phyloP scores from a whole-genome alignment of 2,113 vertebrate species.

The Chaetura pelagica region DNA sequence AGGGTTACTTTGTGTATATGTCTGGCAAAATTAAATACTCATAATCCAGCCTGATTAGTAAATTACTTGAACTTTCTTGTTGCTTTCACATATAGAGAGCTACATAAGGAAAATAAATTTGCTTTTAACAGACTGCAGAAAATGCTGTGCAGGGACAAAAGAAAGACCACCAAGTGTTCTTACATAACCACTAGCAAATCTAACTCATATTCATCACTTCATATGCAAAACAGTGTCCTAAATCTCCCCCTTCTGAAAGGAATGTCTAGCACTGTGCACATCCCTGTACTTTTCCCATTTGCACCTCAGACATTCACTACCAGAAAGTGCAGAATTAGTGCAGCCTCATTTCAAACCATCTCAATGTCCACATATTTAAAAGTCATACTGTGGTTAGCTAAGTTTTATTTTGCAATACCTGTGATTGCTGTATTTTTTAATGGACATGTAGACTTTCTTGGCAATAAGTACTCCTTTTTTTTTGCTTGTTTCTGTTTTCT shows the following conservation, averaged over 20 bases:
- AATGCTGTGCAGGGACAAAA: not conserved
- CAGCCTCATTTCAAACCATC: not conserved
- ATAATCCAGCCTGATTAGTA: not conserved
- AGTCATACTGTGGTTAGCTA: not conserved
- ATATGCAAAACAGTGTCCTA: not conserved
- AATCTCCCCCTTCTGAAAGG: not conserved
- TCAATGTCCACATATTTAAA: not conserved
- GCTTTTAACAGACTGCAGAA: not conserved
- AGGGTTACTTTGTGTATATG: not conserved
- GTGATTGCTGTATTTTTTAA: not conserved
- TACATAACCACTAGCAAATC: not conserved
- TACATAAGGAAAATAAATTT: not conserved
- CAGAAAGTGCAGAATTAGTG: rapidly evolving
- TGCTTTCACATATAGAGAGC: constrained; percentile 5
- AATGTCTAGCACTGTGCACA: not conserved
- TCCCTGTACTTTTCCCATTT: not conserved
- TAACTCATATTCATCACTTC: not conserved
- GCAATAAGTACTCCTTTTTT: not conserved
- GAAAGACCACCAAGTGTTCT: not conserved
- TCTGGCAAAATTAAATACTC: not conserved
- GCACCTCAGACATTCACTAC: not conserved
- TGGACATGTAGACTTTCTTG: not conserved
- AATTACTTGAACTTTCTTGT: not conserved
- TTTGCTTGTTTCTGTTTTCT: not conserved
- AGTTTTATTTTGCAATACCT: not conserved